Conservation (phyloP, 2,888 invertebrate genomes). For the Pheosia tremula region DNA sequence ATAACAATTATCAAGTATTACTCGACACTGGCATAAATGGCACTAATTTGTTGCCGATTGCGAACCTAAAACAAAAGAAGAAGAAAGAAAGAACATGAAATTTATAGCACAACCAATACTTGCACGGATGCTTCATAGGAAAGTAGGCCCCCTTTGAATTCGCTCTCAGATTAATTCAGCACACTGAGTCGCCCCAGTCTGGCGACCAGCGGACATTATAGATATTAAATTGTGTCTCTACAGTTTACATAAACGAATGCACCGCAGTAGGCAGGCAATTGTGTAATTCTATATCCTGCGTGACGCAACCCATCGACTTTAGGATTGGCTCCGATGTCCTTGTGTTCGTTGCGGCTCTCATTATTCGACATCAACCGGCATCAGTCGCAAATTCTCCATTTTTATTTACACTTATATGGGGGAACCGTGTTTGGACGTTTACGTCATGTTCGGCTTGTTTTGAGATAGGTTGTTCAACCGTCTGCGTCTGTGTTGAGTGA, state of each 20-base stretch:
- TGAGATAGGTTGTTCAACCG: conserved; percentile 6
- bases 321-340: conserved; percentile 1
- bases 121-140: too few relatives aligned
- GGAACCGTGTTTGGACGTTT: conserved; percentile 22
- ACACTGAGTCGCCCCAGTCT: too few relatives aligned
- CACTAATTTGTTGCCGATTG: too few relatives aligned
- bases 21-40: too few relatives aligned
- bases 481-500: background rate
- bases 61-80: too few relatives aligned
- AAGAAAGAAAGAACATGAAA: too few relatives aligned
- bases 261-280: background rate
- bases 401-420: conserved; percentile 16
- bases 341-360: conserved; percentile 10
- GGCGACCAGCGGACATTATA: too few relatives aligned
- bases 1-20: too few relatives aligned
- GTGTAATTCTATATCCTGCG: conserved; percentile 6
- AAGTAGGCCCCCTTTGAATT: too few relatives aligned
- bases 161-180: too few relatives aligned
- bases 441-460: conserved; percentile 20
- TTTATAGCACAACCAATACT: too few relatives aligned
- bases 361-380: conserved; percentile 11
- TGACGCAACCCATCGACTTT: conserved; percentile 3
- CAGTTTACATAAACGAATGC: background rate
- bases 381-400: conserved; percentile 11
- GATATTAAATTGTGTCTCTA: background rate